Percentiles rank a stretch among this genome's conserved stretches.
Evolutionary conservation across 1,140 invertebrate genomes (phyloP).

Genomic region (Bombus superbus): DNA sequence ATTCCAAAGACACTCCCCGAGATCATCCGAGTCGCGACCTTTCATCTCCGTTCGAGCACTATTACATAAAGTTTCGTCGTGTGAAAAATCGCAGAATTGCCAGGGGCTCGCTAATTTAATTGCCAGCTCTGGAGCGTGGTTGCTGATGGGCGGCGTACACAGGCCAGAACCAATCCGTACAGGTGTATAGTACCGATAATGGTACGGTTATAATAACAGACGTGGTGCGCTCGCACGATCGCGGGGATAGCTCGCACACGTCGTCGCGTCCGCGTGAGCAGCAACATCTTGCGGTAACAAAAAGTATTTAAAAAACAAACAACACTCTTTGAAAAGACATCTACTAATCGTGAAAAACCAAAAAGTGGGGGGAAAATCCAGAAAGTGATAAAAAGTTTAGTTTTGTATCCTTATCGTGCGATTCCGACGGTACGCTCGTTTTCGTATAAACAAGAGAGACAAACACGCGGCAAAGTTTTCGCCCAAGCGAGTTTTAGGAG

Average conservation of each 20-base stretch:
- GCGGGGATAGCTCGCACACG: conserved; percentile 28
- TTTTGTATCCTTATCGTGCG: conserved; percentile 21
- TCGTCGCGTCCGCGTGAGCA: conserved; percentile 12
- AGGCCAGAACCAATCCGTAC: conserved; percentile 28
- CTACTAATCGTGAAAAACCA: not conserved
- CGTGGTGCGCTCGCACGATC: conserved; percentile 22
- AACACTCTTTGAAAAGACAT: not conserved
- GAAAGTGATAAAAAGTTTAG: not conserved
- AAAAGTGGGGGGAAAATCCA: not conserved
- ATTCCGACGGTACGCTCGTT: not conserved
- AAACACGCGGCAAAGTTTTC: conserved; percentile 25
- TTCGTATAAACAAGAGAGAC: not conserved
- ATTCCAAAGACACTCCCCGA: not conserved
- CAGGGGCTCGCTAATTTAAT: conserved; percentile 68
- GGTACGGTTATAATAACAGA: conserved; percentile 73
- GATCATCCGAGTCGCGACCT: not conserved
- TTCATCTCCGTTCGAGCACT: not conserved
- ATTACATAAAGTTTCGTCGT: conserved; percentile 36
- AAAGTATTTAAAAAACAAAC: not conserved
- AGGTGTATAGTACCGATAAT: conserved; percentile 66
- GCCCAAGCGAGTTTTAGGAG: conserved; percentile 18
- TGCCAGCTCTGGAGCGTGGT: conserved; percentile 47
- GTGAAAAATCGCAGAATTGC: conserved; percentile 56
- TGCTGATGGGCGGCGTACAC: conserved; percentile 44
- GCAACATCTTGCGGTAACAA: not conserved